These are phyloP conservation scores for Morpho helenor DNA, from an alignment of 2,888 invertebrate genomes.

Conservation along the genomic window DNA sequence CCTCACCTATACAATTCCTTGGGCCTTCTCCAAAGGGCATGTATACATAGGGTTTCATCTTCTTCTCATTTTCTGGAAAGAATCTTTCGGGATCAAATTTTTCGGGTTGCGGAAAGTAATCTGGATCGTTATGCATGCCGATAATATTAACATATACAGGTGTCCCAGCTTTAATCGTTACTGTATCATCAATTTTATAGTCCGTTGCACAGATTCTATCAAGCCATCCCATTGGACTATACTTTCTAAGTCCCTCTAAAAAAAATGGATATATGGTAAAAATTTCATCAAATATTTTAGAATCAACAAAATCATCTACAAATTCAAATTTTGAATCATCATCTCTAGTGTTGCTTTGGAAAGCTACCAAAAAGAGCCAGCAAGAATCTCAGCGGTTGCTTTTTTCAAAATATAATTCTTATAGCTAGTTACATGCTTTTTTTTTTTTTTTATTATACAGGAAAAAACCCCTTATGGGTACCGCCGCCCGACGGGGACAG, in stretches of 20 bases:
- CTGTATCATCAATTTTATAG: constrained; percentile 41
- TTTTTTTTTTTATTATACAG: no score
- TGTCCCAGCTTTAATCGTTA: constrained; percentile 43
- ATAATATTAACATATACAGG: constrained; percentile 37
- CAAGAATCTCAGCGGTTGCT: no score
- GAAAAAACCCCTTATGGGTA: no score
- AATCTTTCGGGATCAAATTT: constrained; percentile 77
- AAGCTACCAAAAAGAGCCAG: no score
- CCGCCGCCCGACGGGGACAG: no score
- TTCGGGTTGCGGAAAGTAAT: constrained; percentile 69
- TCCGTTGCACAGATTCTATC: constrained; percentile 39
- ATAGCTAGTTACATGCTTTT: no score
- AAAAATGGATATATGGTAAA: neutral
- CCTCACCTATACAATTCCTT: constrained; percentile 76
- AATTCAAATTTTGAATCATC: no score
- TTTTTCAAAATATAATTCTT: no score
- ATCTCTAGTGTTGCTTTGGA: no score
- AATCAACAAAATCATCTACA: no score
- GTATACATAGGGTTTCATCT: constrained; percentile 41
- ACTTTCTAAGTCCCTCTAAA: constrained; percentile 49
- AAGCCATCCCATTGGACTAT: constrained; percentile 49
- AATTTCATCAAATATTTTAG: no score
- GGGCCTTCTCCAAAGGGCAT: constrained; percentile 78
- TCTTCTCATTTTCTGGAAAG: constrained; percentile 68
- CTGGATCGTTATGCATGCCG: constrained; percentile 55